phyloP scores from a whole-genome alignment of 1,140 invertebrate genomes.

The Conus betulinus region DNA sequence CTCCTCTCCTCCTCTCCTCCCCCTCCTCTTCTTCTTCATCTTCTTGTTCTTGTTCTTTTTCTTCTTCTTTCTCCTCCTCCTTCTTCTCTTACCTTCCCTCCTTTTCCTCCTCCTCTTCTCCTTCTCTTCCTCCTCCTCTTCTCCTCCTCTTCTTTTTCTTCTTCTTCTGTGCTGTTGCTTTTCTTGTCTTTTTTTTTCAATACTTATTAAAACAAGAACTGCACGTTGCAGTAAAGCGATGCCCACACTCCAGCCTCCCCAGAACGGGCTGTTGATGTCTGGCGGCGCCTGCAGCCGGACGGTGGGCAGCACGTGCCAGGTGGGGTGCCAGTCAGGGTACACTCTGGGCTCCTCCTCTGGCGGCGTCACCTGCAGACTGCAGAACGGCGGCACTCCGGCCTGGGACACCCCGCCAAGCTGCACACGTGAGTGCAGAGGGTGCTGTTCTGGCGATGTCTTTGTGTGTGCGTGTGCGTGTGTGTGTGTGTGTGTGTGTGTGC shows the following conservation, averaged over 20 bases:
- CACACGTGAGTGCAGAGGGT: background rate
- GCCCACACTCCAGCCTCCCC: background rate
- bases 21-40: background rate
- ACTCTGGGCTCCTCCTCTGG: background rate
- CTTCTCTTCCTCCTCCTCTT: background rate
- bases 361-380: background rate
- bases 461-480: background rate
- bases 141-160: background rate
- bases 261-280: background rate
- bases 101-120: background rate
- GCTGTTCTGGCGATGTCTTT: background rate
- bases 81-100: background rate
- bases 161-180: background rate
- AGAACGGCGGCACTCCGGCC: background rate
- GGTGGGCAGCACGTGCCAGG: background rate
- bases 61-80: background rate
- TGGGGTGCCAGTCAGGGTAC: background rate
- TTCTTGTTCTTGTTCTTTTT: background rate
- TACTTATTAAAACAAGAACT: too few relatives aligned
- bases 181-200: background rate
- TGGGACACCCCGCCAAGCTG: background rate
- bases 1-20: background rate
- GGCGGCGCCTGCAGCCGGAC: background rate
- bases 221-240: background rate
- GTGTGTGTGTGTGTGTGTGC: background rate